Evolutionary conservation across 1,140 invertebrate genomes (phyloP).

Genomic region (Heliothis subflexa): DNA sequence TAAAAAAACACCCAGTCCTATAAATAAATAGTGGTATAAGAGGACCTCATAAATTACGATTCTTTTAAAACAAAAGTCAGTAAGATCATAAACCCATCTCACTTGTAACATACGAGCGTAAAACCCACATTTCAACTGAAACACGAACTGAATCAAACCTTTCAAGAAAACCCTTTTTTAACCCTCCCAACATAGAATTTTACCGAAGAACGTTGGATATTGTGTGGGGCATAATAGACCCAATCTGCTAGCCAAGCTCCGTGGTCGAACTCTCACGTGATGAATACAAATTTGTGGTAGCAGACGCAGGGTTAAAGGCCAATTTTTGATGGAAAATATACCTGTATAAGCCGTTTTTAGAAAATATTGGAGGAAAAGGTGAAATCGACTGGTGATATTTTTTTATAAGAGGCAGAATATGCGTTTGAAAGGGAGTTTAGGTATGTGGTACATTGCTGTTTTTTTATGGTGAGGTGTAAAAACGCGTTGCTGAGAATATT

Average conservation of each 20-base stretch:
- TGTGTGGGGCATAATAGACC: slow-evolving; percentile 51
- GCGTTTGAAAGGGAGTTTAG: neutral
- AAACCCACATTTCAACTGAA: slow-evolving; percentile 13
- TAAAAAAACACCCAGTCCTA: too few relatives aligned
- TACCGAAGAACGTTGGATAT: slow-evolving; percentile 43
- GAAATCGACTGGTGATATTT: neutral
- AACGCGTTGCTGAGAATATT: too few relatives aligned
- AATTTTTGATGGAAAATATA: slow-evolving; percentile 17
- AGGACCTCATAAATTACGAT: neutral
- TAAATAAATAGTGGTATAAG: too few relatives aligned
- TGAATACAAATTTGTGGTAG: slow-evolving; percentile 48
- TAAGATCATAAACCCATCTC: neutral
- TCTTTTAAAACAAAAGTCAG: neutral
- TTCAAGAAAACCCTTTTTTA: slow-evolving; percentile 32
- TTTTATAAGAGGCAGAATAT: neutral
- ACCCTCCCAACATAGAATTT: slow-evolving; percentile 48
- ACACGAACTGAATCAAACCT: slow-evolving; percentile 20
- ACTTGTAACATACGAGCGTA: neutral
- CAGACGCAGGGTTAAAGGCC: slow-evolving; percentile 13
- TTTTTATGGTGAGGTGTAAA: neutral
- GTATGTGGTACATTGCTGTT: neutral
- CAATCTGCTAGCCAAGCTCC: slow-evolving; percentile 47
- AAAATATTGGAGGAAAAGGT: slow-evolving; percentile 4
- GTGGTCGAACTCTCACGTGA: slow-evolving; percentile 33
- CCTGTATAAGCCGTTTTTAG: slow-evolving; percentile 23